A percentile compares a stretch with the other conserved stretches of the same genome.
These are phyloP conservation scores for Pachymerium ferrugineum DNA, from an alignment of 2,888 invertebrate species.

Conservation along the genomic window DNA sequence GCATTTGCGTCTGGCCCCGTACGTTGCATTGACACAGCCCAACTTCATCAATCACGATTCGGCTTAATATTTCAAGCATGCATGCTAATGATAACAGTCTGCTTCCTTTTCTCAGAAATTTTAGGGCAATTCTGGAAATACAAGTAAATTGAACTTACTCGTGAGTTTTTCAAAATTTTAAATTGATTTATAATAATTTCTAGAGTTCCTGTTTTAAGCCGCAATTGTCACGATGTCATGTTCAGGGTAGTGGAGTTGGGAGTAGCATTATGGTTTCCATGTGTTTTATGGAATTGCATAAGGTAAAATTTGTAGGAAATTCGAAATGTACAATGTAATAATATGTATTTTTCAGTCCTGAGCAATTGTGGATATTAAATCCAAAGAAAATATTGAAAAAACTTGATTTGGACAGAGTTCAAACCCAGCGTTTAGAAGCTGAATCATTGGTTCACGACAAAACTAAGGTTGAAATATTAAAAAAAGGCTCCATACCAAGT, in stretches of 20 bases:
- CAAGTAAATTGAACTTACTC: slow-evolving; percentile 58
- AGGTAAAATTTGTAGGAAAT: slow-evolving; percentile 49
- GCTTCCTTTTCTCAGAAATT: slow-evolving; percentile 84
- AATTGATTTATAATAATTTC: slow-evolving; percentile 33
- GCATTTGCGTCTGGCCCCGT: slow-evolving; percentile 40
- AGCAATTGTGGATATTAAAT: slow-evolving; percentile 88
- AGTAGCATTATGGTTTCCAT: slow-evolving; percentile 90
- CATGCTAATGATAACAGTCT: slow-evolving; percentile 81
- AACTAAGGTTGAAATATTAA: not conserved
- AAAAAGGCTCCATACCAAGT: not conserved
- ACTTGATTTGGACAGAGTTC: slow-evolving; percentile 47
- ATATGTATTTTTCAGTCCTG: slow-evolving; percentile 55
- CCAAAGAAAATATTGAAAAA: slow-evolving; percentile 75
- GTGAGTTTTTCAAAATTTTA: not conserved
- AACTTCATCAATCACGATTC: slow-evolving; percentile 82
- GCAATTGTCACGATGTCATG: slow-evolving; percentile 87
- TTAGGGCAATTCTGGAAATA: slow-evolving; percentile 89
- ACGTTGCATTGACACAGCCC: slow-evolving; percentile 62
- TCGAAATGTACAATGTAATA: not conserved
- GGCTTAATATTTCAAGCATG: slow-evolving; percentile 83
- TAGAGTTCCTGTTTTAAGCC: slow-evolving; percentile 79
- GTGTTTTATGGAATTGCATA: slow-evolving; percentile 93
- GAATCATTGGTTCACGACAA: slow-evolving; percentile 20
- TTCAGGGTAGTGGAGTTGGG: slow-evolving; percentile 88
- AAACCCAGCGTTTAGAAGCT: not conserved